Evolutionary conservation across 1,140 invertebrate species (phyloP), one percentile per base, ranked within the genome.

Genomic region (Dinoponera quadriceps): DNA sequence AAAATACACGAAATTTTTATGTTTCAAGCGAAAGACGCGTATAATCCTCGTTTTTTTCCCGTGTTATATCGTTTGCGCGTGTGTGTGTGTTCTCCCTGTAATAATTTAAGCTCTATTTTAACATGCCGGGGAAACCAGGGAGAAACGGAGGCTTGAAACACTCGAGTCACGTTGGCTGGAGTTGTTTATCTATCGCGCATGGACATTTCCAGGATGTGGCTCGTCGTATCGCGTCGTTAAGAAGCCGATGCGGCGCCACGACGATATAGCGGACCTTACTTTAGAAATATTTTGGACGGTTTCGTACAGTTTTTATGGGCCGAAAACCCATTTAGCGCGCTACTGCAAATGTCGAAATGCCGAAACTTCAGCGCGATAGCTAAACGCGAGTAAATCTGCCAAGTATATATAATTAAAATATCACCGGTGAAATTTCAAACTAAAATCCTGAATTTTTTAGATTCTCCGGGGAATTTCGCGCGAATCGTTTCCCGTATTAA

Each of bases 161-260:
- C 3, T 71, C 65, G 33, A 29, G 63, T 78, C 65, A 69, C 16
- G 33, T 20, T 80, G 51, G 51, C 20, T 59, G 16, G 14, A 62
- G 80, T 57, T 57, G 73, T 66, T 84, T 27, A 73, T 82, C 85
- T 89, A 82, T 88, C 88, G 57, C 59, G 59, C 9, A 44, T 83
- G 44, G 63, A 72, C 82, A 51, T 82, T 91, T 91, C 88, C 90
- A 88, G 89, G 89, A 91, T 90, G 89, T 88, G 68, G 86, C 73
- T 66, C 84, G 20, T 69, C 22, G 27, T 80, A 75, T 82, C 86
- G 20, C 51, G 16, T 74, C 55, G 60, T 73, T 49, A 48, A 86
- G 59, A 82, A 57, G 11, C 33, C 38, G 29, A 51, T 59, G 48
- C 57, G 44, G 49, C 81, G 54, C 48, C 63, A 48, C 48, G n/a